Evolutionary conservation across 2,888 invertebrate genomes (phyloP), one percentile per base, ranked within the genome.

Genomic region (Unio pictorum): DNA sequence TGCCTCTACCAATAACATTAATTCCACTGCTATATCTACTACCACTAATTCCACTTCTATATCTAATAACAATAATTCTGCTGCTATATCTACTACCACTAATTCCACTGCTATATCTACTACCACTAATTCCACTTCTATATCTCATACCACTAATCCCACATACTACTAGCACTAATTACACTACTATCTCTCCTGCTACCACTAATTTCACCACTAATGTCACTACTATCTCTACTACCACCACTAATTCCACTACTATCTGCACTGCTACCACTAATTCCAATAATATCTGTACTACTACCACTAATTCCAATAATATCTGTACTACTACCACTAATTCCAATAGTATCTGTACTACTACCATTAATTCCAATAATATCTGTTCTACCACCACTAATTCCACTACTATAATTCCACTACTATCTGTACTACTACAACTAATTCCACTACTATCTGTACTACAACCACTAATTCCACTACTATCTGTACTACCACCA

Each of bases 351-450:
- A 23, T 23, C 23, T 23, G 26, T 59, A 65, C 66, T 59, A 59
- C 63, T 63, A 45, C 67, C 0, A 7, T 6, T 34, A 7, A 5
- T 34, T 7, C 66, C n/a, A 20, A 30, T 55, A 26, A 57, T 66
- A 58, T 23, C 23, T 23, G 23, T 65, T 57, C 65, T 65, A 65
- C 56, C 57, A 65, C 65, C 55, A 65, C 65, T 65, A 65, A 60
- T 64, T 69, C 63, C 64, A 68, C 56, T 69, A 63, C 8, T 61
- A 66, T 66, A 59, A 55, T 59, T 66, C 23, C 23, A 54, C 65
- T 72, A 68, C 23, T 23, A 23, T 23, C 23, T 23, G 26, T 59
- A 65, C 66, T 59, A 59, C 63, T 63, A 45, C 67, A 1, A 7
- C 34, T 34, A 7, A 5, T 34, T 7, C 66, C n/a, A 20, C 55